Base-by-base conservation (phyloP, 1,140 invertebrate species). In the Pogonus chalceus region DNA sequence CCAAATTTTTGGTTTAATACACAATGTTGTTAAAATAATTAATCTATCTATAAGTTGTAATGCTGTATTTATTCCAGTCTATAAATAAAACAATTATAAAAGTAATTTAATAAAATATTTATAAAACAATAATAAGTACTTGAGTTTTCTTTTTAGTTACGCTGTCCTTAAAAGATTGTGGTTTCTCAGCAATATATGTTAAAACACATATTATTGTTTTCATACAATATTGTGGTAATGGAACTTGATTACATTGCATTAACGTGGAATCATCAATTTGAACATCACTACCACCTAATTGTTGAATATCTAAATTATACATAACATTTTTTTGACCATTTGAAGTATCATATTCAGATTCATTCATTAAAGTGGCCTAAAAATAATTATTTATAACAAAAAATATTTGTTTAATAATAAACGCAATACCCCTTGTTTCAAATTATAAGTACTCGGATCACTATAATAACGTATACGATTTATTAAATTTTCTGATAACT, bases 151-250 rank as follows among this genome's bases (percentile, higher is more conserved):
- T 58, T 1, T 49, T 49, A 10, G 20, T 21, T 18, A 51, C 49
- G 4, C 46, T 16, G 26, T 59, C 24, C 52, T 53, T 46, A 52
- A 49, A 10, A 26, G 48, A 20, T 50, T 57, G 55, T 21, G 60
- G 54, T 48, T 62, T 65, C 10, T 60, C 53, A 53, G 59, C 60
- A 14, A 72, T 60, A 58, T 63, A 65, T 49, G 68, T 64, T 23
- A 78, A 63, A 35, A 72, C 60, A 48, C 60, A 59, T 48, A 65
- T 67, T 4, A 78, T 59, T 21, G 69, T 71, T 23, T 71, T 69
- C n/a, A 76, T 68, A 62, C 76, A 78, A 62, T 70, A 79, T 20
- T 65, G 58, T 2, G 76, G 75, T 50, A 78, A 57, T 9, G 69
- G 63, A 57, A 77, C 67, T 63, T 78, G 76, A 56, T 72, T 71